Evolutionary conservation across 1,140 invertebrate genomes (phyloP), one percentile per base, ranked within the genome.

Genomic region (Heterodera carotae): DNA sequence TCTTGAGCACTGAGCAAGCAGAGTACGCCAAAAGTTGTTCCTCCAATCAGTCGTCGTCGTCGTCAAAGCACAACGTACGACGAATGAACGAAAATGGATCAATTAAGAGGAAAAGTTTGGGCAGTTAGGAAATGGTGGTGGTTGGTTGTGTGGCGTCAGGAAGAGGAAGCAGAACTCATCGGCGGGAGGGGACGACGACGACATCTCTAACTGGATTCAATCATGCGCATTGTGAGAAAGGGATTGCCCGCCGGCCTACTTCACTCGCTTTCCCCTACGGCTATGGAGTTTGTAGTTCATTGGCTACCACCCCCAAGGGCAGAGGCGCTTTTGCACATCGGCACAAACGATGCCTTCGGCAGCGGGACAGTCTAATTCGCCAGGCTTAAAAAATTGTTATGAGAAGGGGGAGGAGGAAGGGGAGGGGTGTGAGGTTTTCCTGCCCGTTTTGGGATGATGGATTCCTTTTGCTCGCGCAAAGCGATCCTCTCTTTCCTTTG

Each of bases 31-130:
- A 66, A 27, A 66, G 60, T 43, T 43, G 7, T 56, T 22, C 48
- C 48, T 5, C 18, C 15, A 43, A 43, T 8, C 12, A 8, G 0
- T 43, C 6, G 6, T 43, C 39, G 6, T 43, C 39, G 12, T 43
- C 39, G 12, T 6, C 39, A 43, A 12, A 43, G 39, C 39, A 43
- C 6, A 22, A 18, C 22, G n/a, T n/a, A n/a, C 48, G 48, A 56
- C 15, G 48, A 56, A 22, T 5, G 22, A 6, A 43, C 39, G 39
- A 62, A 62, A 66, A 66, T 66, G 27, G 22, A 66, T 66, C 25
- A 66, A 66, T 66, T 27, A 66, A 66, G 62, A 66, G 62, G 25
- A 22, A 66, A 66, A 66, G 62, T 66, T 29, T 6, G 62, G 62
- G 62, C 27, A 66, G 33, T 34, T 66, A 66, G 33, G 62, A 43